Evolutionary conservation across 2,113 vertebrate genomes (phyloP).

Genomic region (Ellobius talpinus): DNA sequence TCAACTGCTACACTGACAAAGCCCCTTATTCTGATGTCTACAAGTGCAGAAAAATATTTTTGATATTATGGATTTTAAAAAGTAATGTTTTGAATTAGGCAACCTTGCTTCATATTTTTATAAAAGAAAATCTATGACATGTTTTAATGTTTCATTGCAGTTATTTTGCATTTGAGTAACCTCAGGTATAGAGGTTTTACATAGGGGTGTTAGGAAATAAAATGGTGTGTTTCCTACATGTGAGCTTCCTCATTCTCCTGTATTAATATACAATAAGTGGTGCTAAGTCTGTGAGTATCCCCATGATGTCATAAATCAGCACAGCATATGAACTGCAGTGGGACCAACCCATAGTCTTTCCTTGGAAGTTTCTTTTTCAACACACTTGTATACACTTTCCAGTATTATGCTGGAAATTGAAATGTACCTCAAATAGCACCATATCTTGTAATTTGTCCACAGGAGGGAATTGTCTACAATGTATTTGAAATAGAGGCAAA

Average conservation of each 20-base stretch:
- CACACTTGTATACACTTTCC: not conserved
- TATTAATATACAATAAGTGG: conserved; percentile 42
- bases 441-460: not conserved
- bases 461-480: not conserved
- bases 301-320: conserved; percentile 50
- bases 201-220: conserved; percentile 37
- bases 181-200: conserved; percentile 69
- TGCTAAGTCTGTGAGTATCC: not conserved
- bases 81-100: conserved; percentile 83
- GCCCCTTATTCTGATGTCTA: conserved; percentile 88
- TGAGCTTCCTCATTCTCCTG: conserved; percentile 34
- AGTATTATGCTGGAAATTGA: not conserved
- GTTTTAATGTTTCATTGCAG: conserved; percentile 73
- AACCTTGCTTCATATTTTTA: conserved; percentile 75
- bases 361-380: not conserved
- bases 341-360: not conserved
- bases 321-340: not conserved
- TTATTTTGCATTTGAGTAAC: conserved; percentile 79
- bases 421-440: not conserved
- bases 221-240: conserved; percentile 52
- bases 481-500: not conserved
- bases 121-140: conserved; percentile 79
- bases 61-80: conserved; percentile 84
- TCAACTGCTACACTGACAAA: conserved; percentile 90
- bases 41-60: conserved; percentile 85